phyloP scores from a whole-genome alignment of 2,113 vertebrate species.

The Prunella fulvescens region DNA sequence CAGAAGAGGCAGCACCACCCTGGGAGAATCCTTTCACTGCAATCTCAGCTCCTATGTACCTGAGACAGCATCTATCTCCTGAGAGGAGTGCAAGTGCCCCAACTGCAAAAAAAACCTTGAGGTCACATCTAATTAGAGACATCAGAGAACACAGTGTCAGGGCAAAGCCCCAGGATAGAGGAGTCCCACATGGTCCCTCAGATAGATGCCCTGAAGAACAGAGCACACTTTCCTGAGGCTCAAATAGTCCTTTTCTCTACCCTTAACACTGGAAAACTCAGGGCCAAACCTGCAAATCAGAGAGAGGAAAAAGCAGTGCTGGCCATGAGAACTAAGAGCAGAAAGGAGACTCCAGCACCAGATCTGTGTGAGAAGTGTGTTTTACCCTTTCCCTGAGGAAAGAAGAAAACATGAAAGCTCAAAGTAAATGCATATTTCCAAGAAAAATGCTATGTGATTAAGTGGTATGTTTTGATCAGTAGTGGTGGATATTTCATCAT shows the following conservation, averaged over 20 bases:
- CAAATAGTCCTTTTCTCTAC: not conserved
- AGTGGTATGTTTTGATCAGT: not conserved
- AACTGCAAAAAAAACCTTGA: not conserved
- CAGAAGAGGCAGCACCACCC: not conserved
- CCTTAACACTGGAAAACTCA: not conserved
- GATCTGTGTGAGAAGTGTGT: not conserved
- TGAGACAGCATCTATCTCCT: not conserved
- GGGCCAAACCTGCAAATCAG: not conserved
- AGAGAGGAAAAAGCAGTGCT: not conserved
- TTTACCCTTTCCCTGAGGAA: not conserved
- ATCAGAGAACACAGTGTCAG: not conserved
- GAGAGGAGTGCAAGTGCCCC: not conserved
- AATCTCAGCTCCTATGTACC: not conserved
- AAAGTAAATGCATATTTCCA: not conserved
- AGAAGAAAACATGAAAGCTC: not conserved
- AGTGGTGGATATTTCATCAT: not conserved
- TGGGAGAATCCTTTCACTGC: not conserved
- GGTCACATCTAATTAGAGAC: not conserved
- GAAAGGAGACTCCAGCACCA: not conserved
- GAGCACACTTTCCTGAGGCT: not conserved
- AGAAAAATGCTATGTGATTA: slow-evolving; percentile 11
- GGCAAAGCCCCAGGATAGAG: not conserved
- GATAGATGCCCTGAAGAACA: not conserved
- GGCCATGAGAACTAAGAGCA: not conserved
- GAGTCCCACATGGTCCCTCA: not conserved